These are phyloP conservation scores for Noturus placidus DNA, from an alignment of 2,113 vertebrate genomes.

Conservation along the genomic window DNA sequence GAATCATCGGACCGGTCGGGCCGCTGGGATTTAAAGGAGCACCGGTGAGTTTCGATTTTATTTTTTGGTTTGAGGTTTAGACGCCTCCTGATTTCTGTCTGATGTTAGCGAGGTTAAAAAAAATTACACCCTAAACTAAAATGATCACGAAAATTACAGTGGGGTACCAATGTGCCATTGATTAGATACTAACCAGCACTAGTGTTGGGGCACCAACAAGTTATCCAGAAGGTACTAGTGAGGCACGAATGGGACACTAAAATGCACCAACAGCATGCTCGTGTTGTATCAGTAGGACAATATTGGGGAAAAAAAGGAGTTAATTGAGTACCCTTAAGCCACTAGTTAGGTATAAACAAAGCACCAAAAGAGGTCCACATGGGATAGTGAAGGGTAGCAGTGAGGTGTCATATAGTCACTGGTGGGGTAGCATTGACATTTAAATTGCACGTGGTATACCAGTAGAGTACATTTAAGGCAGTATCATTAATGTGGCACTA, in stretches of 20 bases:
- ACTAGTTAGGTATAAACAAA: background rate
- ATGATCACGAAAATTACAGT: background rate
- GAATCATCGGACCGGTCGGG: slow-evolving; percentile 61
- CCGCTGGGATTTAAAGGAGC: slow-evolving; percentile 60
- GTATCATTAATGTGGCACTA: background rate
- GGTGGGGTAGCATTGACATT: background rate
- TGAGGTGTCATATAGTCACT: background rate
- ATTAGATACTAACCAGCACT: background rate
- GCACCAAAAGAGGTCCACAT: background rate
- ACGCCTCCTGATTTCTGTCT: background rate
- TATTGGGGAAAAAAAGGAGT: background rate
- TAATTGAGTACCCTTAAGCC: background rate
- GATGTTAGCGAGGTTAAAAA: background rate
- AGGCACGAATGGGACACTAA: background rate
- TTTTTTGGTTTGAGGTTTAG: background rate
- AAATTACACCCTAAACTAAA: background rate
- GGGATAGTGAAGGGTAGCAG: background rate
- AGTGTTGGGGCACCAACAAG: background rate
- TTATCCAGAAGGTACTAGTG: background rate
- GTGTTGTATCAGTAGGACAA: background rate
- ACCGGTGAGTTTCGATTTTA: slow-evolving; percentile 61
- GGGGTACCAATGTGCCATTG: background rate
- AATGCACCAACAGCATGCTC: background rate
- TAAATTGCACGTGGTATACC: background rate
- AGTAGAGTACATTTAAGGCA: background rate